A percentile compares a stretch with the other conserved stretches of the same genome.
Evolutionary conservation across 2,888 invertebrate genomes (phyloP).

Genomic region (Subacronicta megacephala): DNA sequence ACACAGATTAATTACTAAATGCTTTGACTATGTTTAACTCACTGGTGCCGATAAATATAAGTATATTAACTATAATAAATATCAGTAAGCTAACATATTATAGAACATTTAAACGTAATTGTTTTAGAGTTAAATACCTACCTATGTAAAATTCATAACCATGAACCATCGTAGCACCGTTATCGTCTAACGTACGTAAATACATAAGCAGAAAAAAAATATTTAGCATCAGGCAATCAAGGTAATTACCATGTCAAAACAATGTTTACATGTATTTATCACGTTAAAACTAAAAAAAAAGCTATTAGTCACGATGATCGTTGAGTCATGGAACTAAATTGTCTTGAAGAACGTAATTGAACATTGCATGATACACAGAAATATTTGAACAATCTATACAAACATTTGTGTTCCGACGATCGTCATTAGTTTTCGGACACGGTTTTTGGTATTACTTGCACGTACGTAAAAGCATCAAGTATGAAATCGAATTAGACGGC

Average conservation of each 20-base stretch:
- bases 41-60: too few species aligned
- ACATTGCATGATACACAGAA: constrained; percentile 67
- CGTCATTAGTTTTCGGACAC: constrained; percentile 77
- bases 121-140: constrained; percentile 21
- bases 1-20: too few species aligned
- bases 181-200: too few species aligned
- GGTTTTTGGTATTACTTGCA: constrained; percentile 77
- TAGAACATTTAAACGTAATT: constrained; percentile 39
- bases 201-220: constrained; percentile 22
- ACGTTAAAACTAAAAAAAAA: constrained; percentile 31
- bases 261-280: constrained; percentile 31
- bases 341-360: constrained; percentile 46
- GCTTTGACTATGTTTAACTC: too few species aligned
- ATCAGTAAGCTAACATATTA: too few species aligned
- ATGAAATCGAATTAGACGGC: constrained; percentile 76
- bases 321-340: constrained; percentile 42
- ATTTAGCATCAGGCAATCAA: constrained; percentile 30
- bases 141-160: constrained; percentile 4
- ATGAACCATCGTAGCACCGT: constrained; percentile 20
- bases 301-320: constrained; percentile 50
- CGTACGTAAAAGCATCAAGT: constrained; percentile 75
- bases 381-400: constrained; percentile 68
- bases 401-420: constrained; percentile 73
- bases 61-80: too few species aligned
- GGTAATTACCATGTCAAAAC: constrained; percentile 41